phyloP scores from a whole-genome alignment of 2,888 invertebrate genomes.

The Patella ulyssiponensis region DNA sequence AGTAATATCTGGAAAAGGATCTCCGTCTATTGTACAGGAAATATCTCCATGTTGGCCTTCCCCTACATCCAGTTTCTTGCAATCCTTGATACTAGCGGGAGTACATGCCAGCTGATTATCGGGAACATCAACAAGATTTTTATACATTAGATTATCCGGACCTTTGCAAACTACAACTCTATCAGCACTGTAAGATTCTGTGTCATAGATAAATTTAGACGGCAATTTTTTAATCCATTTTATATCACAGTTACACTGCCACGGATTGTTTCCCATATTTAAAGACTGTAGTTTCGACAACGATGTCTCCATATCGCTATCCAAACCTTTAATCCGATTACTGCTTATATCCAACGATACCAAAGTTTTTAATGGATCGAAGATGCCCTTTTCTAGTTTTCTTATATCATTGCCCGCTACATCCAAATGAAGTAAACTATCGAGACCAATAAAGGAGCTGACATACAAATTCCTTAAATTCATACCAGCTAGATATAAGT shows the following conservation, averaged over 20 bases:
- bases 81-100: constrained; percentile 43
- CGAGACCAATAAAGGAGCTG: constrained; percentile 36
- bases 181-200: constrained; percentile 18
- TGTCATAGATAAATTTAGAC: constrained; percentile 28
- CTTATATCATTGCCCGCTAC: constrained; percentile 41
- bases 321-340: constrained; percentile 43
- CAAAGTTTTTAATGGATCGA: constrained; percentile 36
- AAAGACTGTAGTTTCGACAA: constrained; percentile 39
- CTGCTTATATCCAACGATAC: constrained; percentile 42
- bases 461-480: constrained; percentile 36
- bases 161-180: constrained; percentile 44
- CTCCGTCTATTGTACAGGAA: constrained; percentile 43
- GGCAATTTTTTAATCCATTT: constrained; percentile 45
- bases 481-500: constrained; percentile 35
- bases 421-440: constrained; percentile 39
- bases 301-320: constrained; percentile 37
- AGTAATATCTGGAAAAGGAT: constrained; percentile 46
- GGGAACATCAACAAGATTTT: constrained; percentile 39
- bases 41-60: constrained; percentile 36
- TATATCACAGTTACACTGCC: constrained; percentile 52
- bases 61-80: constrained; percentile 30
- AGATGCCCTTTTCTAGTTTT: constrained; percentile 31
- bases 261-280: constrained; percentile 43
- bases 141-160: constrained; percentile 39
- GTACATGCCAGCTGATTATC: constrained; percentile 41